A percentile compares a stretch with the other conserved stretches of the same genome.
These are phyloP conservation scores for Ctenosaura bakeri DNA, from an alignment of 2,797 vertebrate genomes.

Conservation along the genomic window DNA sequence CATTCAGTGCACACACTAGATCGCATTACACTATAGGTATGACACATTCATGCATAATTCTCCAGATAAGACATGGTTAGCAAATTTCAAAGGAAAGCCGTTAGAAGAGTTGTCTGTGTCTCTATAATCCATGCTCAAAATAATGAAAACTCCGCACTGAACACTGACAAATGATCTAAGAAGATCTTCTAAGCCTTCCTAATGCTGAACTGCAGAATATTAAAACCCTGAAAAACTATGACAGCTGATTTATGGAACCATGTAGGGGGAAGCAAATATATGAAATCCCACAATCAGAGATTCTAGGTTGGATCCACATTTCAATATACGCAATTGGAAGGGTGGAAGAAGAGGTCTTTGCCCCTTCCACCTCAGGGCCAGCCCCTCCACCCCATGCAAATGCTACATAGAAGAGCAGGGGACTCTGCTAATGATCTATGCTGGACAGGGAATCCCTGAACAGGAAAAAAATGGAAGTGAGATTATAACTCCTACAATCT, in stretches of 20 bases:
- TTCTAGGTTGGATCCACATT: conserved; percentile 22
- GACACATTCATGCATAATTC: conserved; percentile 50
- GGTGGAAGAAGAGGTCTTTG: neutral
- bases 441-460: too few species aligned
- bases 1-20: conserved; percentile 18
- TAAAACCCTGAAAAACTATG: conserved; percentile 58
- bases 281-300: conserved; percentile 65
- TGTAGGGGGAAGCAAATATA: conserved; percentile 43
- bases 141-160: conserved; percentile 67
- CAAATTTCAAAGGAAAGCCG: conserved; percentile 48
- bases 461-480: too few species aligned
- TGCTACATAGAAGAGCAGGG: too few species aligned
- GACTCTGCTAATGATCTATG: too few species aligned
- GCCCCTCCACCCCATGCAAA: too few species aligned
- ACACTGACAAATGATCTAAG: conserved; percentile 66
- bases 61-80: conserved; percentile 51
- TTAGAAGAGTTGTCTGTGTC: conserved; percentile 55
- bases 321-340: neutral
- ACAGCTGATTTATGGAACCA: conserved; percentile 61
- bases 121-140: conserved; percentile 67
- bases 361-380: neutral
- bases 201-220: conserved; percentile 63
- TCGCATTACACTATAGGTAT: conserved; percentile 33
- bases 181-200: conserved; percentile 77
- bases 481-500: too few species aligned